Evolutionary conservation across 1,140 invertebrate species (phyloP).

Genomic region (Heliconius hewitsoni): DNA sequence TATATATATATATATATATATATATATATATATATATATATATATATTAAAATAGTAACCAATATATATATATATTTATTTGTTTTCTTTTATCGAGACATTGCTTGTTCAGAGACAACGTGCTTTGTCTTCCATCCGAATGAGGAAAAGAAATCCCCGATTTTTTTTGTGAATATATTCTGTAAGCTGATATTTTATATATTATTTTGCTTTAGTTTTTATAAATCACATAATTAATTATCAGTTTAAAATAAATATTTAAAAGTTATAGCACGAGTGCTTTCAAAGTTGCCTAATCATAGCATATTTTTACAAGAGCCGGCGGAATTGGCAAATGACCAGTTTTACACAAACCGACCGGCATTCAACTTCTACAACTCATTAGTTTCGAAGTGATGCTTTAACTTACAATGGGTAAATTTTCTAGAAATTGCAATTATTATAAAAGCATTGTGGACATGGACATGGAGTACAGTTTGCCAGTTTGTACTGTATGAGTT

Average conservation of each 20-base stretch:
- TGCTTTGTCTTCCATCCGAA: no score
- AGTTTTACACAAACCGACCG: conserved; percentile 15
- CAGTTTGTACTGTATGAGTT: not conserved
- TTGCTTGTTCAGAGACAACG: no score
- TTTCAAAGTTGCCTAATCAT: conserved; percentile 12
- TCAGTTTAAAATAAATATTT: not conserved
- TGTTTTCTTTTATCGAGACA: no score
- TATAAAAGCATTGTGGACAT: conserved; percentile 6
- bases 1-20: no score
- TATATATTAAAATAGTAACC: no score
- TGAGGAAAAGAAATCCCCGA: no score
- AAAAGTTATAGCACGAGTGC: not conserved
- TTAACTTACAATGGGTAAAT: conserved; percentile 19
- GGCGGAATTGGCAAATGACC: conserved; percentile 15
- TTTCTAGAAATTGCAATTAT: conserved; percentile 13
- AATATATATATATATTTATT: no score
- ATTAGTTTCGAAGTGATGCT: conserved; percentile 10
- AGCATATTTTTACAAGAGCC: conserved; percentile 10
- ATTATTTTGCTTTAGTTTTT: not conserved
- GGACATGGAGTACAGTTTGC: conserved; percentile 1
- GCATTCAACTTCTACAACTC: conserved; percentile 22
- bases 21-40: no score
- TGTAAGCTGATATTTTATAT: no score
- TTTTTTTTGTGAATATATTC: no score
- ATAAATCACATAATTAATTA: not conserved